phyloP scores from a whole-genome alignment of 2,797 vertebrate species.

The Sebastes itinus region DNA sequence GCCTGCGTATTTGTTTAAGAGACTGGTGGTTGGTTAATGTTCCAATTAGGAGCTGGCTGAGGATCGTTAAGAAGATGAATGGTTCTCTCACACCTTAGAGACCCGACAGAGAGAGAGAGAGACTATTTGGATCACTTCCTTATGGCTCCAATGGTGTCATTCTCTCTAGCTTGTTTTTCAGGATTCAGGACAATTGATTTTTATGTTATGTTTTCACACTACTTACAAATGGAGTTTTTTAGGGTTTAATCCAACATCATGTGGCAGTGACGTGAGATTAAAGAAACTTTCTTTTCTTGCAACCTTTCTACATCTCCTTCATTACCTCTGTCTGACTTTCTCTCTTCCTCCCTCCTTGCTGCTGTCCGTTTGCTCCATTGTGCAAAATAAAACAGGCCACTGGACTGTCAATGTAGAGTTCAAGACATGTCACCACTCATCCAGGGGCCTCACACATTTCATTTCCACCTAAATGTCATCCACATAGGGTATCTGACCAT shows the following conservation, averaged over 20 bases:
- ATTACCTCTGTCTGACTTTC: not conserved
- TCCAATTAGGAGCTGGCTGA: conserved; percentile 72
- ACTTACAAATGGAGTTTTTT: not conserved
- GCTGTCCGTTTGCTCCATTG: not conserved
- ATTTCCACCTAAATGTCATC: conserved; percentile 32
- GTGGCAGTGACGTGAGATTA: not conserved
- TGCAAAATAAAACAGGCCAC: not conserved
- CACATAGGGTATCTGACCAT: not conserved
- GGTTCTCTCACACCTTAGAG: conserved; percentile 56
- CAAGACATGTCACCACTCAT: not conserved
- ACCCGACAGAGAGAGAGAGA: conserved; percentile 29
- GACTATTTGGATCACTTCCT: not conserved
- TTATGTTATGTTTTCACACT: not conserved
- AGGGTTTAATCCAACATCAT: not conserved
- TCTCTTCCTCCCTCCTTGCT: not conserved
- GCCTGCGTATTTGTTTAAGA: conserved; percentile 68
- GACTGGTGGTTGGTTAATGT: conserved; percentile 76
- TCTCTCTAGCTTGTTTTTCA: not conserved
- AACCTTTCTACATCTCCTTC: not conserved
- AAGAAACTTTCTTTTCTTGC: not conserved
- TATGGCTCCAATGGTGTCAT: not conserved
- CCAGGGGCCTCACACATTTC: not conserved
- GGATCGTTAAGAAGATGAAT: conserved; percentile 77
- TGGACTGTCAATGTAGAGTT: not conserved
- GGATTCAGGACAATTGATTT: not conserved